These are phyloP conservation scores for Lutjanus argentimaculatus DNA, from an alignment of 2,797 vertebrate genomes.

Conservation along the genomic window DNA sequence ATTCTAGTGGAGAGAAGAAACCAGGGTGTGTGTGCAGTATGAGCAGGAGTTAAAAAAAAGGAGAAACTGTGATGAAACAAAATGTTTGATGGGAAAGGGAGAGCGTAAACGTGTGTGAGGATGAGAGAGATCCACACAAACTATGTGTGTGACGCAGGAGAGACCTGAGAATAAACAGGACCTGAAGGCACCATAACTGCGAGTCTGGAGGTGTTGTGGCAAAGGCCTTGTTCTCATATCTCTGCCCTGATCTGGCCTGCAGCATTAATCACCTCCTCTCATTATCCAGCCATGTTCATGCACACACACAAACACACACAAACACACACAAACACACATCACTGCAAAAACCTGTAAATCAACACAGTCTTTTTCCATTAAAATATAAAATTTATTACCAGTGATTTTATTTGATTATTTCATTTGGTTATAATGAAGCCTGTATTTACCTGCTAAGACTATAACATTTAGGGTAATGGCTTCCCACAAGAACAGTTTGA, in stretches of 20 bases:
- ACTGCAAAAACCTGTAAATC: too few species aligned
- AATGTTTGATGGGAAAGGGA: constrained; percentile 7
- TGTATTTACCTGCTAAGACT: constrained; percentile 32
- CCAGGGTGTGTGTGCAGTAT: not conserved
- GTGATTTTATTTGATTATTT: constrained; percentile 15
- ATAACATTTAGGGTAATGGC: constrained; percentile 1
- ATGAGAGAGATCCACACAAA: not conserved
- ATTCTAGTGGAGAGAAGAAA: not conserved
- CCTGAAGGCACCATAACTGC: constrained; percentile 8
- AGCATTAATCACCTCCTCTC: constrained; percentile 37
- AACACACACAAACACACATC: constrained; percentile 16
- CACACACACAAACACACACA: constrained; percentile 26
- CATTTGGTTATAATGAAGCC: not conserved
- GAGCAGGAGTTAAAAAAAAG: not conserved
- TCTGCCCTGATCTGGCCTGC: constrained; percentile 53
- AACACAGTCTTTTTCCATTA: not conserved
- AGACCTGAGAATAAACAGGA: constrained; percentile 42
- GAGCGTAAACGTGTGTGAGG: not conserved
- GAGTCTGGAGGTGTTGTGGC: constrained; percentile 40
- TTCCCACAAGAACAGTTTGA: constrained; percentile 1
- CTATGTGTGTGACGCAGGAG: not conserved
- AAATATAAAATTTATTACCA: not conserved
- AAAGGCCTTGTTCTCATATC: constrained; percentile 44
- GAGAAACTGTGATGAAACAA: not conserved
- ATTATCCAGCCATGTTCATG: constrained; percentile 30